Evolutionary conservation across 2,797 vertebrate species (phyloP).

Genomic region (Hylomyscus alleni): DNA sequence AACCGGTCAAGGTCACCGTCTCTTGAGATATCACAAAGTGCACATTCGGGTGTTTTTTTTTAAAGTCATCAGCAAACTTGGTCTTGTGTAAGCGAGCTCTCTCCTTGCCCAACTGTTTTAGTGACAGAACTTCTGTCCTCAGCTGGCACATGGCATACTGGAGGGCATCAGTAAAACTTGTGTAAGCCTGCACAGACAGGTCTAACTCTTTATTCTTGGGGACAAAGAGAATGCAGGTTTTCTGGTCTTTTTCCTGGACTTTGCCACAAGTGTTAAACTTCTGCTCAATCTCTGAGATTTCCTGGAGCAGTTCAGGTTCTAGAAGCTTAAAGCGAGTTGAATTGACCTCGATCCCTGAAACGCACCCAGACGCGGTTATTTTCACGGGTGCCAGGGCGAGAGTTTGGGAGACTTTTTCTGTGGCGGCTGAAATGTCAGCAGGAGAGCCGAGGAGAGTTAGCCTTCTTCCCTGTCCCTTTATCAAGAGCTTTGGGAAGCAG

Average conservation of each 20-base stretch:
- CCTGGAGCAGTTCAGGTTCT: slow-evolving; percentile 69
- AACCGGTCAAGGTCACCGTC: slow-evolving; percentile 67
- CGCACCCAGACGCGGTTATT: slow-evolving; percentile 9
- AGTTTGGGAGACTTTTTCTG: neutral
- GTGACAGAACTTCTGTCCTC: slow-evolving; percentile 67
- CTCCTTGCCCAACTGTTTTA: slow-evolving; percentile 63
- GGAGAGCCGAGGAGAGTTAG: slow-evolving; percentile 84
- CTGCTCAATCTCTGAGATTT: slow-evolving; percentile 82
- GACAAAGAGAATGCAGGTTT: slow-evolving; percentile 79
- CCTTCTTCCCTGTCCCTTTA: slow-evolving; percentile 68
- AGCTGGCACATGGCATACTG: slow-evolving; percentile 73
- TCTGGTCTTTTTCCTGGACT: neutral
- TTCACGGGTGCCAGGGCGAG: slow-evolving; percentile 56
- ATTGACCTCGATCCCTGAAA: slow-evolving; percentile 77
- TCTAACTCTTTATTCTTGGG: slow-evolving; percentile 67
- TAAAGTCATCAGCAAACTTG: slow-evolving; percentile 54
- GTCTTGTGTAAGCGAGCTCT: neutral
- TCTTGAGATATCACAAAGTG: neutral
- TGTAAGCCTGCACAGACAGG: slow-evolving; percentile 84
- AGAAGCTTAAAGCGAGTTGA: slow-evolving; percentile 79
- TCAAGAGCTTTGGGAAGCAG: slow-evolving; percentile 78
- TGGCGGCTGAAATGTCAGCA: slow-evolving; percentile 81
- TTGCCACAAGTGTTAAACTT: slow-evolving; percentile 73
- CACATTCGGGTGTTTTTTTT: slow-evolving; percentile 56
- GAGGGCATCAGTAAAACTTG: slow-evolving; percentile 82